A percentile compares a stretch with the other conserved stretches of the same genome.
These are phyloP conservation scores for Xenotilapia caudafasciata DNA, from an alignment of 2,113 vertebrate species.

Conservation along the genomic window DNA sequence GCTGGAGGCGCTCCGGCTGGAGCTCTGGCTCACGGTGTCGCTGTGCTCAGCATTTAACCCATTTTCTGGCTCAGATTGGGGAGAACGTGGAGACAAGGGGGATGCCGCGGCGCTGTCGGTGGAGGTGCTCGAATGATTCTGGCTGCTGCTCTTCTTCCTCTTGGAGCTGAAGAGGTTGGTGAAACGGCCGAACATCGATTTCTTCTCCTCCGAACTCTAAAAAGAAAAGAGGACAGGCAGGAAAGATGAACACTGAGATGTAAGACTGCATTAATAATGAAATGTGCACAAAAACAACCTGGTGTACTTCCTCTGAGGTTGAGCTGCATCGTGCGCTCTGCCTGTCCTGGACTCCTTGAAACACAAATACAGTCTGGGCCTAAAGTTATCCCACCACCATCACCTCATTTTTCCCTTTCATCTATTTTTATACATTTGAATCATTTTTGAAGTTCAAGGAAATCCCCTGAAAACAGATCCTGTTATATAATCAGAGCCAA, in stretches of 20 bases:
- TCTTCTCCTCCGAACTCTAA: slow-evolving; percentile 64
- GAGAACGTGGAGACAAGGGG: background rate
- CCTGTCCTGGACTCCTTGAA: background rate
- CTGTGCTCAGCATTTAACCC: background rate
- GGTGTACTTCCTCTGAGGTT: background rate
- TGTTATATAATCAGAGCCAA: background rate
- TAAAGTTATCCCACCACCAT: background rate
- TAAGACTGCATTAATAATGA: background rate
- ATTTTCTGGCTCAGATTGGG: background rate
- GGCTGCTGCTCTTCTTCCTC: slow-evolving; percentile 44
- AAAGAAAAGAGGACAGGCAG: background rate
- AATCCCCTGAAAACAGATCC: background rate
- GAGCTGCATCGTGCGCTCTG: background rate
- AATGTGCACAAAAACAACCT: background rate
- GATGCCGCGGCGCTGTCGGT: background rate
- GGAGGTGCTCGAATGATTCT: slow-evolving; percentile 11
- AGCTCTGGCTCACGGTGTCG: slow-evolving; percentile 11
- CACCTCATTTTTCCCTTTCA: background rate
- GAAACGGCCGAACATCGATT: slow-evolving; percentile 52
- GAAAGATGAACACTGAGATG: background rate
- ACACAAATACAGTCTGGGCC: background rate
- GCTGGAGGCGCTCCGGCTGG: slow-evolving; percentile 24
- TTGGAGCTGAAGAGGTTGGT: slow-evolving; percentile 50
- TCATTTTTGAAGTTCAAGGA: background rate
- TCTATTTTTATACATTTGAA: background rate